Percentiles rank a stretch among this genome's conserved stretches.
Evolutionary conservation across 1,140 invertebrate species (phyloP).

Genomic region (Eurosta solidaginis): DNA sequence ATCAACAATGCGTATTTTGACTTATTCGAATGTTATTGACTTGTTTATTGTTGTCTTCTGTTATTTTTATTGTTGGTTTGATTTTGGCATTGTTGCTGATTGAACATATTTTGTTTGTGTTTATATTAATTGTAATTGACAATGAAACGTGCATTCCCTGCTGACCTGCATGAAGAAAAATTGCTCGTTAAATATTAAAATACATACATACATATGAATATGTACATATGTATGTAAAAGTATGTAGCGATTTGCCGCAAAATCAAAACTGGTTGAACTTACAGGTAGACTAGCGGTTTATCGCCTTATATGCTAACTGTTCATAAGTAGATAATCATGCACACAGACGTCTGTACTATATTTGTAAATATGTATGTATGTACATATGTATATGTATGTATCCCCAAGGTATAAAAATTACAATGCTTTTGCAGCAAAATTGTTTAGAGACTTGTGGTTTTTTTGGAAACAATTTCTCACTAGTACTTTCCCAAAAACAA

Average conservation of each 20-base stretch:
- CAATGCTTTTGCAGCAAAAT: neutral
- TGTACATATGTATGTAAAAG: too few relatives aligned
- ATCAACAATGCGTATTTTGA: neutral
- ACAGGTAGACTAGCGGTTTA: neutral
- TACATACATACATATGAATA: too few relatives aligned
- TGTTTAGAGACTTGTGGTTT: conserved; percentile 1
- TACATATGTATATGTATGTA: neutral
- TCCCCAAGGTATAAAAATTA: neutral
- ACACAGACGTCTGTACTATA: neutral
- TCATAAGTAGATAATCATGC: neutral
- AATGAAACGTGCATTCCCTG: conserved; percentile 11
- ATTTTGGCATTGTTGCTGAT: neutral
- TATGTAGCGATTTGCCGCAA: neutral
- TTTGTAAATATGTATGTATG: neutral
- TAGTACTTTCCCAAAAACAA: conserved; percentile 17
- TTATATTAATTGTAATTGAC: conserved; percentile 21
- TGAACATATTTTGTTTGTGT: neutral
- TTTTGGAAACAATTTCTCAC: conserved; percentile 7
- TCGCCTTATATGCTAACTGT: conserved; percentile 1
- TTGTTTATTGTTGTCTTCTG: neutral
- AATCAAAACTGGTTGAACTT: conserved; percentile 19
- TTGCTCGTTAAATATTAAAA: neutral
- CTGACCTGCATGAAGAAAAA: conserved; percentile 13
- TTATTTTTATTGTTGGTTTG: neutral
- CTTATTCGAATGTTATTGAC: conserved; percentile 24